phyloP scores from a whole-genome alignment of 2,888 invertebrate genomes.

The Pyrgus malvae region DNA sequence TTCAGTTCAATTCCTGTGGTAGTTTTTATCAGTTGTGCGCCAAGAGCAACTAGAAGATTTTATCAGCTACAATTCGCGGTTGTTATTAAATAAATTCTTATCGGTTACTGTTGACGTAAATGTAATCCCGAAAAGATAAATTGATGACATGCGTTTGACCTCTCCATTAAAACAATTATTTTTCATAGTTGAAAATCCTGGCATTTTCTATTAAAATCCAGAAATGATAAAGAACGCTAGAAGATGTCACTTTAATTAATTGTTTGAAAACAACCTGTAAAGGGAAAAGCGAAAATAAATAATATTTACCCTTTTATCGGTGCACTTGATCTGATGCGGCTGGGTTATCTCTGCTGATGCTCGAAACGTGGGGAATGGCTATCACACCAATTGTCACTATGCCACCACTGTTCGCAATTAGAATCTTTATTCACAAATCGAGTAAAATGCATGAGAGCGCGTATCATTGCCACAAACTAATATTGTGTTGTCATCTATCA shows the following conservation, averaged over 20 bases:
- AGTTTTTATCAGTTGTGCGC: neutral
- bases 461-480: slow-evolving; percentile 77
- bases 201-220: no score
- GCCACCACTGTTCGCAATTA: slow-evolving; percentile 75
- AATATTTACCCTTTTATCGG: slow-evolving; percentile 73
- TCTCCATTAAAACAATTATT: slow-evolving; percentile 2
- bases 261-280: slow-evolving; percentile 17
- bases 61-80: slow-evolving; percentile 13
- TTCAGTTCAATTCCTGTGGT: neutral
- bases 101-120: slow-evolving; percentile 52
- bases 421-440: slow-evolving; percentile 58
- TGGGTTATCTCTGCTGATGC: slow-evolving; percentile 71
- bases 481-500: slow-evolving; percentile 67
- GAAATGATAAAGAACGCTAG: neutral
- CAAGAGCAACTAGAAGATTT: neutral
- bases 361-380: slow-evolving; percentile 74
- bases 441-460: slow-evolving; percentile 70
- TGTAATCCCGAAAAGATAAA: slow-evolving; percentile 44
- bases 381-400: slow-evolving; percentile 77
- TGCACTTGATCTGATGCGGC: slow-evolving; percentile 54
- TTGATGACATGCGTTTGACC: slow-evolving; percentile 34
- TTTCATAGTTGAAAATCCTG: slow-evolving; percentile 1
- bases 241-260: neutral
- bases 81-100: slow-evolving; percentile 35
- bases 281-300: slow-evolving; percentile 43